A percentile compares a stretch with the other conserved stretches of the same genome.
These are phyloP conservation scores for Habropoda laboriosa DNA, from an alignment of 1,140 invertebrate species.

Conservation along the genomic window DNA sequence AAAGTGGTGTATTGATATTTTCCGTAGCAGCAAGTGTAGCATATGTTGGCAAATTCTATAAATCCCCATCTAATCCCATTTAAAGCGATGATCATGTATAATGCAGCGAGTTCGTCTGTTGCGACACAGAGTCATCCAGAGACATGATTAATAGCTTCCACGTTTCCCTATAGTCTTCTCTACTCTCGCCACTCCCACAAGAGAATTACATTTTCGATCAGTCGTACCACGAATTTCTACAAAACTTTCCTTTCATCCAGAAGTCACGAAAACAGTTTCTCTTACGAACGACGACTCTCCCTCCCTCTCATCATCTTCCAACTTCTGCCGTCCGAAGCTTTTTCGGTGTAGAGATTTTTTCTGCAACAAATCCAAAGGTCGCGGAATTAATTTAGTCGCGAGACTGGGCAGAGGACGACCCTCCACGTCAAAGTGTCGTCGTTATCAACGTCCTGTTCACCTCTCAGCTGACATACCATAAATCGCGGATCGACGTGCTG, in stretches of 20 bases:
- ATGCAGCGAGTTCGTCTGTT: conserved; percentile 44
- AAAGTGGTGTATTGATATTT: neutral
- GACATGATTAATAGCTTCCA: conserved; percentile 55
- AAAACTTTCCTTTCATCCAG: too few relatives aligned
- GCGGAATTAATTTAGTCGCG: conserved; percentile 49
- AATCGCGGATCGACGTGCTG: conserved; percentile 62
- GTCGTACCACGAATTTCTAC: neutral
- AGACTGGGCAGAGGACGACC: conserved; percentile 39
- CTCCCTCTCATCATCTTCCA: neutral
- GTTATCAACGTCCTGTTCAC: conserved; percentile 67
- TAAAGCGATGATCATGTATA: conserved; percentile 53
- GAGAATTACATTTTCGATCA: neutral
- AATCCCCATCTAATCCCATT: conserved; percentile 57
- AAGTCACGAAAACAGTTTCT: too few relatives aligned
- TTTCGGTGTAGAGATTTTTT: neutral
- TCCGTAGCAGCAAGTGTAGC: neutral
- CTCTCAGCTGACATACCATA: conserved; percentile 60
- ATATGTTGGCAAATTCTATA: conserved; percentile 48
- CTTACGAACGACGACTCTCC: too few relatives aligned
- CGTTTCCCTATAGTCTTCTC: neutral
- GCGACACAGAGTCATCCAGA: conserved; percentile 25
- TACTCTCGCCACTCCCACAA: neutral
- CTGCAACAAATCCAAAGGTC: conserved; percentile 8
- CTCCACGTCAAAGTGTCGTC: conserved; percentile 63
- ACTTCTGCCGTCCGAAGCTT: neutral